Conservation (phyloP, 2,888 invertebrate species). For the Neocrepidodera transversa region DNA sequence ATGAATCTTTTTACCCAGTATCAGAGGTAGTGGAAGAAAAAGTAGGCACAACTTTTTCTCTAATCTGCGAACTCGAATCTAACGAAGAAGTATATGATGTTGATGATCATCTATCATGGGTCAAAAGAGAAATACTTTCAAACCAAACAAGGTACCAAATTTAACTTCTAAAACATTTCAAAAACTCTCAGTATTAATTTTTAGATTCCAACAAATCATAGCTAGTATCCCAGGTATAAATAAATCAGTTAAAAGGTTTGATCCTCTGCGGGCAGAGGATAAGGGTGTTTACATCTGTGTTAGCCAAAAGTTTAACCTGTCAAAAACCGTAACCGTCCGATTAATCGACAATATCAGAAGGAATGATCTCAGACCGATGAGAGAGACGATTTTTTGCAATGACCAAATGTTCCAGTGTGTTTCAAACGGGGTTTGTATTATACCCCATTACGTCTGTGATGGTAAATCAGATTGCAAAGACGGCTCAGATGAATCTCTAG, state of each 20-base stretch:
- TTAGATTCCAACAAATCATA: constrained; percentile 31
- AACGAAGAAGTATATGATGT: constrained; percentile 45
- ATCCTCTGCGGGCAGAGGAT: constrained; percentile 51
- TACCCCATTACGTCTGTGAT: constrained; percentile 63
- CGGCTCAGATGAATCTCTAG: constrained; percentile 62
- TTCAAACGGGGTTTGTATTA: constrained; percentile 59
- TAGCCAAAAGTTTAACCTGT: constrained; percentile 53
- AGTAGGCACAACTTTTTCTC: constrained; percentile 53
- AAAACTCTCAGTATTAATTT: too few species aligned
- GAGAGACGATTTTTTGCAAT: constrained; percentile 50
- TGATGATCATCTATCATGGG: constrained; percentile 55
- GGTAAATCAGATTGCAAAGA: constrained; percentile 63
- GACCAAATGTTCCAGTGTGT: constrained; percentile 56
- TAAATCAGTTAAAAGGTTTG: constrained; percentile 52
- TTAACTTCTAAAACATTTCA: neutral
- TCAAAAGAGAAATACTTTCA: constrained; percentile 41
- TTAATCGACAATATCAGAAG: constrained; percentile 47
- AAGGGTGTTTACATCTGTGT: constrained; percentile 55
- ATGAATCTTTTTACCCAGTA: constrained; percentile 52
- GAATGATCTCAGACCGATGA: constrained; percentile 40
- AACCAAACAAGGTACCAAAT: constrained; percentile 36
- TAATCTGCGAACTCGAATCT: constrained; percentile 50
- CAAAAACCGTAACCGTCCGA: constrained; percentile 50
- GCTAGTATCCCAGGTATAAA: constrained; percentile 44
- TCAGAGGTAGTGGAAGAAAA: constrained; percentile 51